Percentiles rank a stretch among this genome's conserved stretches.
Conservation (phyloP, 2,888 invertebrate species). For the Acholoe squamosa region DNA sequence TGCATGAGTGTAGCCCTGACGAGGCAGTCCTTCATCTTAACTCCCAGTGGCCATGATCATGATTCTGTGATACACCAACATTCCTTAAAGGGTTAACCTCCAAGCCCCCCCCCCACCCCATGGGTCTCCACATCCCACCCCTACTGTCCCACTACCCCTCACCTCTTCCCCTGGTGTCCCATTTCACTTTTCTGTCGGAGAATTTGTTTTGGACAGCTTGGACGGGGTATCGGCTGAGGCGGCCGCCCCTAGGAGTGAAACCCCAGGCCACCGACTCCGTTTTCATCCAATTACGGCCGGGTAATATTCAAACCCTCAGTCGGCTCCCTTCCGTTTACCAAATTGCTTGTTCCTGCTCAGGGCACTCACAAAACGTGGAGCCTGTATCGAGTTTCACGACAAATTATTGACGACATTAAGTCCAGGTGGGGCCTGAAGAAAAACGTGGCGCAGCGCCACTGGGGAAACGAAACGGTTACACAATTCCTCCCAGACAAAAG, state of each 20-base stretch:
- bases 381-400: conserved; percentile 22
- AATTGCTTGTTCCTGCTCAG: conserved; percentile 53
- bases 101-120: neutral
- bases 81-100: neutral
- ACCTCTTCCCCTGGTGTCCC: neutral
- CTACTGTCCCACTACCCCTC: neutral
- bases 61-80: too few relatives aligned
- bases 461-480: neutral
- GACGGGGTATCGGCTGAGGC: neutral
- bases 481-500: neutral
- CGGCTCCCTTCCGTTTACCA: conserved; percentile 53
- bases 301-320: conserved; percentile 4
- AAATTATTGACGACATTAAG: conserved; percentile 45
- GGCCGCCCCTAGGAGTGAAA: neutral
- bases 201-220: conserved; percentile 58
- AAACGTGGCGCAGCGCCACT: neutral
- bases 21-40: too few relatives aligned
- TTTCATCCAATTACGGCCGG: conserved; percentile 45
- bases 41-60: too few relatives aligned
- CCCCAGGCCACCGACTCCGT: conserved; percentile 15
- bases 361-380: conserved; percentile 17
- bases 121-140: neutral
- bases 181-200: conserved; percentile 38
- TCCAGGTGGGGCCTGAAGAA: conserved; percentile 19
- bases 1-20: too few relatives aligned